Evolutionary conservation across 1,140 invertebrate genomes (phyloP), one percentile per base, ranked within the genome.

Genomic region (Macrosteles quadrilineatus): DNA sequence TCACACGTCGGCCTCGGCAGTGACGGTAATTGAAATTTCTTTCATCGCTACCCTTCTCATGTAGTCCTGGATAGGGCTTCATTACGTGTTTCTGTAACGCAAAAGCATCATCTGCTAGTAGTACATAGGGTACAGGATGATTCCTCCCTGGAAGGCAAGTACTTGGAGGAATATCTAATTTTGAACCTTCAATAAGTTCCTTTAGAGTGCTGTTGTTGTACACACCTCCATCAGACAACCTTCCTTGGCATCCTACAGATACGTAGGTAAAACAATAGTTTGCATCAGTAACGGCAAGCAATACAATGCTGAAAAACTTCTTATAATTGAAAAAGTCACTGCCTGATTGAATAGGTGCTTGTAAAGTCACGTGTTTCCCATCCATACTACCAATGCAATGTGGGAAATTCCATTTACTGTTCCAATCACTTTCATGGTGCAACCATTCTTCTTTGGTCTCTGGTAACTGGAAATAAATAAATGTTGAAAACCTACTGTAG

Each of bases 71-170:
- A 76, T 75, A 84, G 62, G 83, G 83, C 73, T 83, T 82, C 78
- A 83, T 77, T 31, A 84, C 68, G 69, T 79, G 69, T 62, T 65
- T 31, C 55, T 69, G 70, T 50, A 84, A 53, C 29, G 82, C 73
- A 76, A 86, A 86, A 45, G 82, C 82, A 67, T 83, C 80, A 76
- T 86, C 83, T 17, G 76, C 83, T 36, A 85, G 71, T 75, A 85
- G 77, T 23, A 80, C 73, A 69, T 79, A 78, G 31, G 78, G 75
- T 30, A 77, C n/a, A 17, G 43, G 25, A 30, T 14, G 36, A 25
- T 43, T 36, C 57, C 43, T 53, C 21, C 45, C 29, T 14, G 30
- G 27, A 12, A 71, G 29, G 19, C 25, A 32, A 25, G 12, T 55
- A 21, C 31, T 6, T 63, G 9, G 36, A 12, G 66, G 71, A 62